Conservation (phyloP, 2,113 vertebrate genomes). For the Crotalus horridus region DNA sequence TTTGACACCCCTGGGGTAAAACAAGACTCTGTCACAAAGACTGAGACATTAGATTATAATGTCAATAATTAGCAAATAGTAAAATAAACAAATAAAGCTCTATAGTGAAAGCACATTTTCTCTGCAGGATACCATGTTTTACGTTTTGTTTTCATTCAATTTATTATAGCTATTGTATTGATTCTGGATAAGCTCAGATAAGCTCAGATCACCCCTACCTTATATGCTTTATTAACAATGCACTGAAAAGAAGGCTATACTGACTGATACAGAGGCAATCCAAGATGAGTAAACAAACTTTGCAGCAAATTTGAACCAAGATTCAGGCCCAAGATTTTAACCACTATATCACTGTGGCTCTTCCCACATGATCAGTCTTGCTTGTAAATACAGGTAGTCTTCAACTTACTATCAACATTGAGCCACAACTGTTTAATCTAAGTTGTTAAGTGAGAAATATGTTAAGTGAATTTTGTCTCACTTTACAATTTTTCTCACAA, state of each 20-base stretch:
- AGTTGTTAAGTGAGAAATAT: background rate
- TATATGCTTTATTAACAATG: background rate
- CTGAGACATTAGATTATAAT: background rate
- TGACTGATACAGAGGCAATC: background rate
- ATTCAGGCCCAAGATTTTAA: background rate
- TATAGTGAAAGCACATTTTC: background rate
- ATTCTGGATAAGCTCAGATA: background rate
- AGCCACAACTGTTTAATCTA: background rate
- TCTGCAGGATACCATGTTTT: background rate
- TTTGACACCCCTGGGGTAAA: background rate
- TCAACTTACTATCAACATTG: background rate
- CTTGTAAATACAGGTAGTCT: background rate
- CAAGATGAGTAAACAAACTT: background rate
- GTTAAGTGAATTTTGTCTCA: background rate
- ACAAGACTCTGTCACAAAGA: background rate
- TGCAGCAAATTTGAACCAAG: background rate
- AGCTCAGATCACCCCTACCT: background rate
- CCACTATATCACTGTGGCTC: background rate
- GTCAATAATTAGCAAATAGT: background rate
- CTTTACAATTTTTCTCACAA: background rate
- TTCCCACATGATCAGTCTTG: background rate
- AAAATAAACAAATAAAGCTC: background rate
- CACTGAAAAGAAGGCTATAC: background rate
- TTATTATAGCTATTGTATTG: background rate
- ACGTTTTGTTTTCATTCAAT: background rate